These are phyloP conservation scores for Diplogasteroides magnus DNA, from an alignment of 1,140 invertebrate genomes.

Conservation along the genomic window DNA sequence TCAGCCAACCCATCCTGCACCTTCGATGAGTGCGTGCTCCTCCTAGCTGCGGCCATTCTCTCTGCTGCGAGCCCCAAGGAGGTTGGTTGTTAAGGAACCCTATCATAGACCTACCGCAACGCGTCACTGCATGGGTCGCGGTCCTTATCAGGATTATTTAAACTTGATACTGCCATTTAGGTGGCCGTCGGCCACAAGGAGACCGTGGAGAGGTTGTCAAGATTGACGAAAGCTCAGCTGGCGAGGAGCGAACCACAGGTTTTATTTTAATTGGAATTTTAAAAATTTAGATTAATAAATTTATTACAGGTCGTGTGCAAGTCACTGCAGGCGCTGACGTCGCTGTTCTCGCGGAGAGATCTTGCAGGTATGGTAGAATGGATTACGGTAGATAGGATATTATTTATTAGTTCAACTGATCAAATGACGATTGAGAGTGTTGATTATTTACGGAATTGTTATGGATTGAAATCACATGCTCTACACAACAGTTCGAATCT, in stretches of 20 bases:
- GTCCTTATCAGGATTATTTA: too few species aligned
- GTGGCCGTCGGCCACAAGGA: slow-evolving; percentile 18
- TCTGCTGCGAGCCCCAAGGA: slow-evolving; percentile 73
- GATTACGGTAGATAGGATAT: neutral
- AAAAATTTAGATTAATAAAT: slow-evolving; percentile 5
- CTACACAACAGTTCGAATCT: too few species aligned
- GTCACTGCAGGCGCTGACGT: slow-evolving; percentile 71
- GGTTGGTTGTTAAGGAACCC: slow-evolving; percentile 70
- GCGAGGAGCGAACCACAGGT: slow-evolving; percentile 17
- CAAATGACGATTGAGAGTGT: too few species aligned
- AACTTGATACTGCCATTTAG: too few species aligned
- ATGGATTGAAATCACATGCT: too few species aligned
- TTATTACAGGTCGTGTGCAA: slow-evolving; percentile 66
- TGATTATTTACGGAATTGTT: too few species aligned
- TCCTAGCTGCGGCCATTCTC: slow-evolving; percentile 79
- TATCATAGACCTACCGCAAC: too few species aligned
- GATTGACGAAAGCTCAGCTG: slow-evolving; percentile 9
- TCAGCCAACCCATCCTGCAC: slow-evolving; percentile 9
- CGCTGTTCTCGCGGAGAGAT: slow-evolving; percentile 71
- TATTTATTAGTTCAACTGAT: neutral
- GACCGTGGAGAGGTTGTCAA: slow-evolving; percentile 8
- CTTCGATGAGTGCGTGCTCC: slow-evolving; percentile 58
- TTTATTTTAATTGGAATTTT: neutral
- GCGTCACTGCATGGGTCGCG: too few species aligned
- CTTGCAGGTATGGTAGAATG: neutral